Conservation (phyloP, 2,113 vertebrate genomes). For the Hippocampus zosterae region DNA sequence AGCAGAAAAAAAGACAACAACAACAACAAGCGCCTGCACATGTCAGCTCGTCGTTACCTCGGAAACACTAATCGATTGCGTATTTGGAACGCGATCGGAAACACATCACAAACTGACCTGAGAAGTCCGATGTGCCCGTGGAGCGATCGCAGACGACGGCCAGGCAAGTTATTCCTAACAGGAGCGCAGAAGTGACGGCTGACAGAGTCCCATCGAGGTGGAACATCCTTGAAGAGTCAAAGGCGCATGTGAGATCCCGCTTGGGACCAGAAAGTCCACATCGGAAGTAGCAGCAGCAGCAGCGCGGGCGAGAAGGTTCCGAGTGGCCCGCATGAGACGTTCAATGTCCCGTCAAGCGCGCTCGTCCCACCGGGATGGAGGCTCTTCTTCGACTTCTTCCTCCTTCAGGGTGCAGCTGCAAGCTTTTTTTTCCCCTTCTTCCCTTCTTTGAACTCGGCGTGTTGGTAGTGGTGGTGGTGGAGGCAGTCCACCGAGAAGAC, state of each 20-base stretch:
- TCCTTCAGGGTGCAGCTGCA: constrained; percentile 13
- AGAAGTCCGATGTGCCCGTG: constrained; percentile 75
- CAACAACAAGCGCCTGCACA: background rate
- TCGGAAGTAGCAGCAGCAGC: constrained; percentile 8
- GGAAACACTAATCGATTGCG: background rate
- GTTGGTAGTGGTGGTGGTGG: background rate
- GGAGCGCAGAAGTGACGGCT: constrained; percentile 69
- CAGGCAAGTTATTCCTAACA: constrained; percentile 76
- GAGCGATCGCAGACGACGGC: constrained; percentile 71
- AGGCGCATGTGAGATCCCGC: constrained; percentile 35
- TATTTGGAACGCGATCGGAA: background rate
- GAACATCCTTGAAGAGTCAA: constrained; percentile 80
- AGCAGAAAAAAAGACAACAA: background rate
- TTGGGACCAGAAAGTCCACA: constrained; percentile 46
- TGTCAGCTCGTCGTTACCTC: background rate
- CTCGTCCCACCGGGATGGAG: constrained; percentile 15
- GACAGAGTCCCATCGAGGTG: constrained; percentile 71
- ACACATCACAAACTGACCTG: constrained; percentile 66
- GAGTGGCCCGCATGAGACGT: constrained; percentile 38
- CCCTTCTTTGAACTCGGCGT: background rate
- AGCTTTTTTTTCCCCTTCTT: constrained; percentile 10
- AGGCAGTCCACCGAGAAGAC: constrained; percentile 56
- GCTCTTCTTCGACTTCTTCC: background rate
- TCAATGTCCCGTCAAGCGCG: constrained; percentile 28
- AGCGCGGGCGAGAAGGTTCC: constrained; percentile 28